Conservation (phyloP, 2,797 vertebrate genomes). For the Danio tinwini region DNA sequence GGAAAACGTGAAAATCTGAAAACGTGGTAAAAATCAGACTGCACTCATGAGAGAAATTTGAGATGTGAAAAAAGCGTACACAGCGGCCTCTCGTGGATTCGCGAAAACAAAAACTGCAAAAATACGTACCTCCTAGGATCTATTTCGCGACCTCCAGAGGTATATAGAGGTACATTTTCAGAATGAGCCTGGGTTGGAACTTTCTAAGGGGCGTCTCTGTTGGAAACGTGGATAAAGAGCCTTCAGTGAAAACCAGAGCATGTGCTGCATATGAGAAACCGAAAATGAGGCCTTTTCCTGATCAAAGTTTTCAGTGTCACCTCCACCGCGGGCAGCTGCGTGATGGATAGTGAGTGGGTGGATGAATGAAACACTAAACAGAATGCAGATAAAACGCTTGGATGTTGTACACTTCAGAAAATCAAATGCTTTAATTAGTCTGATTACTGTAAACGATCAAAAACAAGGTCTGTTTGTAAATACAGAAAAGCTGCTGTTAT, state of each 20-base stretch:
- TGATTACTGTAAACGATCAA: conserved; percentile 11
- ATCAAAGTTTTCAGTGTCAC: conserved; percentile 51
- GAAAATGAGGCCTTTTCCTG: conserved; percentile 28
- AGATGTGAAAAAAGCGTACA: no score
- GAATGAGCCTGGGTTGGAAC: no score
- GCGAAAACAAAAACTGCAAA: no score
- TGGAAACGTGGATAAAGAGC: conserved; percentile 59
- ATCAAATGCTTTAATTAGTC: background rate
- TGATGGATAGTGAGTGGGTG: conserved; percentile 12
- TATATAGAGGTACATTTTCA: no score
- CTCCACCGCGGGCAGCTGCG: background rate
- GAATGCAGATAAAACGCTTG: conserved; percentile 33
- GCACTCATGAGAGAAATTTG: no score
- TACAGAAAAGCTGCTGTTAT: background rate
- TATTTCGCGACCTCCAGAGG: no score
- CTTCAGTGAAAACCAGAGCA: background rate
- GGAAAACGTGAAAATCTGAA: no score
- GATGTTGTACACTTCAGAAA: background rate
- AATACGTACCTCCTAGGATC: no score
- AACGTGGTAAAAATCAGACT: no score
- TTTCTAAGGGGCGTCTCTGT: conserved; percentile 52
- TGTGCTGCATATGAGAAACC: background rate
- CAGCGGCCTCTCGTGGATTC: no score
- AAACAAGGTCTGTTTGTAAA: background rate
- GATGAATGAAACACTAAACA: conserved; percentile 17